Conservation (phyloP, 2,113 vertebrate species). For the Lophochroa leadbeateri region DNA sequence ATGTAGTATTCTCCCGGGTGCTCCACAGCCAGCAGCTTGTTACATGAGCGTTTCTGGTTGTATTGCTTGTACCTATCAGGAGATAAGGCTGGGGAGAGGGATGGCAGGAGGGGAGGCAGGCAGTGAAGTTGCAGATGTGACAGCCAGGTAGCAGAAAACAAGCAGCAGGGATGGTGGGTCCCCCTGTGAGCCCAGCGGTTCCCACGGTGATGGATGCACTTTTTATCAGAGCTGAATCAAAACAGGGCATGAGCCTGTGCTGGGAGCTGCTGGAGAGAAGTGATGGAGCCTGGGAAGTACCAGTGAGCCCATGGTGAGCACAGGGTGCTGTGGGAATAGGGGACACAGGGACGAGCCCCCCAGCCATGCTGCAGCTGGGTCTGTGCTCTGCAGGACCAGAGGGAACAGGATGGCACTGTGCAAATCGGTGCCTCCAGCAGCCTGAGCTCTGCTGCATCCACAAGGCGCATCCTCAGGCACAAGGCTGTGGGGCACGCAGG, state of each 20-base stretch:
- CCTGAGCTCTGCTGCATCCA: not conserved
- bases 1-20: not conserved
- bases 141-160: not conserved
- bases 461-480: rapidly evolving
- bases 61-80: not conserved
- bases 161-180: not conserved
- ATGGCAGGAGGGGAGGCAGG: not conserved
- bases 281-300: not conserved
- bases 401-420: not conserved
- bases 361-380: not conserved
- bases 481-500: rapidly evolving
- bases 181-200: rapidly evolving
- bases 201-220: not conserved
- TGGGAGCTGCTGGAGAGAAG: not conserved
- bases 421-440: not conserved
- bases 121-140: not conserved
- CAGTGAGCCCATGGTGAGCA: not conserved
- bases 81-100: not conserved
- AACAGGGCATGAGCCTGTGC: not conserved
- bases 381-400: not conserved
- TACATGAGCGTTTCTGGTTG: not conserved
- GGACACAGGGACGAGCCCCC: rapidly evolving
- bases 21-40: not conserved
- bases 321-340: rapidly evolving
- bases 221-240: rapidly evolving